Percentiles rank a stretch among this genome's conserved stretches.
Conservation (phyloP, 2,888 invertebrate genomes). For the Penaeus monodon region DNA sequence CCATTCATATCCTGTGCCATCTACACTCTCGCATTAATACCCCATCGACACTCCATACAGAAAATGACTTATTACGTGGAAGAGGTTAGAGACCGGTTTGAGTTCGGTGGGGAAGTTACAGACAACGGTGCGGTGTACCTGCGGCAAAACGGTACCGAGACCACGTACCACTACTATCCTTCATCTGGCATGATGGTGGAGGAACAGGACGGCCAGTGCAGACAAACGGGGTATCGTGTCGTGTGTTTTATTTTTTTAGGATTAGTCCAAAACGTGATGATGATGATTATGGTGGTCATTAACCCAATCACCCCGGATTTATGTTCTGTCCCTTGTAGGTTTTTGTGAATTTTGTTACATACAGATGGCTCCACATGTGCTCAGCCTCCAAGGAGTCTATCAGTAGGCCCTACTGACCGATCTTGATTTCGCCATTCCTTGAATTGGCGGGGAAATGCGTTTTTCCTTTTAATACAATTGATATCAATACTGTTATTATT, state of each 20-base stretch:
- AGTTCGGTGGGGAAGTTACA: neutral
- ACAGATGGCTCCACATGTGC: too few species aligned
- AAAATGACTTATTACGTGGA: constrained; percentile 39
- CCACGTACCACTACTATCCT: constrained; percentile 33
- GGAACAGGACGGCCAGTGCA: constrained; percentile 23
- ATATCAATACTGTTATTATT: too few species aligned
- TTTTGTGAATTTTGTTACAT: too few species aligned
- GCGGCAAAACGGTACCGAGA: neutral
- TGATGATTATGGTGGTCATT: neutral
- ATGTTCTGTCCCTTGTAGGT: too few species aligned
- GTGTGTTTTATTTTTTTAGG: neutral
- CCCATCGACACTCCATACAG: constrained; percentile 8
- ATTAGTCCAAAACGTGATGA: neutral
- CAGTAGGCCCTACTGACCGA: too few species aligned
- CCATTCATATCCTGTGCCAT: too few species aligned
- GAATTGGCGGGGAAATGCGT: too few species aligned
- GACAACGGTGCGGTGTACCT: constrained; percentile 28
- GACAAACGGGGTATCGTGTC: neutral
- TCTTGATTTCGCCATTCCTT: too few species aligned
- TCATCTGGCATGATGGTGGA: constrained; percentile 11
- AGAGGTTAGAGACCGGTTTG: constrained; percentile 1
- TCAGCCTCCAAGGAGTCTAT: too few species aligned
- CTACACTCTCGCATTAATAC: neutral
- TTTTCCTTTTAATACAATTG: too few species aligned
- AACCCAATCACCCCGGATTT: too few species aligned